Evolutionary conservation across 2,888 invertebrate species (phyloP).

Genomic region (Limenitis arthemis): DNA sequence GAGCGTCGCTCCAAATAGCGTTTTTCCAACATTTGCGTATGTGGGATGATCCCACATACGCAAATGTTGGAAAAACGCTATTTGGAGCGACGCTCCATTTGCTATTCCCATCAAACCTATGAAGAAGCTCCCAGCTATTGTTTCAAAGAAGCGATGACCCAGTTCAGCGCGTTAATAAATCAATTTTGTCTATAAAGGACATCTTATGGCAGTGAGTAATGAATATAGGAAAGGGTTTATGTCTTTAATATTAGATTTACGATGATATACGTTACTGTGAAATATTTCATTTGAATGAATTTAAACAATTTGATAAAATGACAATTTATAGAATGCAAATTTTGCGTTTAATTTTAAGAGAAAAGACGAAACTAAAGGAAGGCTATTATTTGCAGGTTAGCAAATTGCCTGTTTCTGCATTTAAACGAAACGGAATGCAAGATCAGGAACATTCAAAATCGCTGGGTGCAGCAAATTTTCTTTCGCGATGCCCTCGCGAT

Average conservation of each 20-base stretch:
- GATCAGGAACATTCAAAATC: slow-evolving; percentile 58
- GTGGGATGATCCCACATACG: too few relatives aligned
- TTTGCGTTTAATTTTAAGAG: background rate
- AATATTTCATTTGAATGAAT: background rate
- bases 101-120: slow-evolving; percentile 43
- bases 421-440: slow-evolving; percentile 66
- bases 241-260: slow-evolving; percentile 12
- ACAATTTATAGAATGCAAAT: background rate
- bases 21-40: too few relatives aligned
- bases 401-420: slow-evolving; percentile 53
- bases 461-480: slow-evolving; percentile 54
- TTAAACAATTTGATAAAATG: background rate
- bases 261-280: slow-evolving; percentile 1
- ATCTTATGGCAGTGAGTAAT: slow-evolving; percentile 26
- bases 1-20: too few relatives aligned
- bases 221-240: slow-evolving; percentile 17
- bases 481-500: slow-evolving; percentile 47
- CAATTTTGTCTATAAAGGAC: slow-evolving; percentile 26
- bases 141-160: slow-evolving; percentile 38
- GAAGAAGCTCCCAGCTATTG: slow-evolving; percentile 49
- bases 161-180: slow-evolving; percentile 38
- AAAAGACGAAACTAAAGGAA: slow-evolving; percentile 32
- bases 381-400: slow-evolving; percentile 57
- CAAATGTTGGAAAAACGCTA: slow-evolving; percentile 44
- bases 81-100: slow-evolving; percentile 44